A percentile compares a stretch with the other conserved stretches of the same genome.
Evolutionary conservation across 2,113 vertebrate genomes (phyloP).

Genomic region (Murina feae): DNA sequence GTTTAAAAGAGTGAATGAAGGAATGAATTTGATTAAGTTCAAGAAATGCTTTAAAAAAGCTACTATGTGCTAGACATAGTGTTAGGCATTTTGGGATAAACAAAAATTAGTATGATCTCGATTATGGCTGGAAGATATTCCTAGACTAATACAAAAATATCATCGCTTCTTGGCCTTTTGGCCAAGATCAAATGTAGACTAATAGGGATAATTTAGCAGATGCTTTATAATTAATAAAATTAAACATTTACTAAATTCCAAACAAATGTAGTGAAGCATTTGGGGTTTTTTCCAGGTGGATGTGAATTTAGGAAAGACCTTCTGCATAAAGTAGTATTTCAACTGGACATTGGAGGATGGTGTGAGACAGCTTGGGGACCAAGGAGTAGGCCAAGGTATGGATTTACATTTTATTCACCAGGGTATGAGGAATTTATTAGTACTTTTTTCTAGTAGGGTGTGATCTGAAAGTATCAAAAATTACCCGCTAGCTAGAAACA

Average conservation of each 20-base stretch:
- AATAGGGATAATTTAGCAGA: neutral
- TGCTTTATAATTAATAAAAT: neutral
- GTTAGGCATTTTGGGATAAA: neutral
- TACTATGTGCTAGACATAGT: neutral
- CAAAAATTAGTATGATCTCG: slow-evolving; percentile 6
- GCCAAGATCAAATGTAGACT: neutral
- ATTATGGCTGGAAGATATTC: neutral
- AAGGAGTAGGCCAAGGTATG: neutral
- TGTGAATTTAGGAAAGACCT: neutral
- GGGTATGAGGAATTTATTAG: neutral
- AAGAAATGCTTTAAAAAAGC: slow-evolving; percentile 30
- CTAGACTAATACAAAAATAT: neutral
- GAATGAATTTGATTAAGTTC: slow-evolving; percentile 5
- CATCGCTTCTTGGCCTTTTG: neutral
- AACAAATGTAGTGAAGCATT: neutral
- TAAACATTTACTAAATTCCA: neutral
- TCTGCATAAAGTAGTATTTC: neutral
- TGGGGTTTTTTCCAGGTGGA: neutral
- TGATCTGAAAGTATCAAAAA: neutral
- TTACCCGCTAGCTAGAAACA: neutral
- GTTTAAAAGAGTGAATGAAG: slow-evolving; percentile 14
- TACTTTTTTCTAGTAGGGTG: neutral
- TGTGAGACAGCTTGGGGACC: neutral
- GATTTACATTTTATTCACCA: neutral
- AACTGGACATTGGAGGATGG: fast-evolving